A percentile compares a stretch with the other conserved stretches of the same genome.
These are phyloP conservation scores for Limnephilus rhombicus DNA, from an alignment of 2,888 invertebrate genomes.

Conservation along the genomic window DNA sequence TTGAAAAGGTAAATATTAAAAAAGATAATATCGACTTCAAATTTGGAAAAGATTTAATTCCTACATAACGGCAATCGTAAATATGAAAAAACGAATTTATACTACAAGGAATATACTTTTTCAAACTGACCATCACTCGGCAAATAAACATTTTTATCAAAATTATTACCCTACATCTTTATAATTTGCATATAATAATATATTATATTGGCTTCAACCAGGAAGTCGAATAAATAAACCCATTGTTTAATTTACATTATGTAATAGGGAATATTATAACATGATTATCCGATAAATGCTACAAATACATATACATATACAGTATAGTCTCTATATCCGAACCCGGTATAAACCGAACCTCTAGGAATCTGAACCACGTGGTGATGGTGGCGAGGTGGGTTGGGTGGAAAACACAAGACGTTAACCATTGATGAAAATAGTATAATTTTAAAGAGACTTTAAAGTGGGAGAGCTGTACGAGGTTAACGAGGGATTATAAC, in stretches of 20 bases:
- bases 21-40: not conserved
- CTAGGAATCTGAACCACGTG: too few species aligned
- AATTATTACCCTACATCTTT: not conserved
- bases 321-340: too few species aligned
- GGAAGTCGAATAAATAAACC: conserved; percentile 12
- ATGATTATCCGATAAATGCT: not conserved
- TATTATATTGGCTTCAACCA: conserved; percentile 7
- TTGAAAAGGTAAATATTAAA: not conserved
- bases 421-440: too few species aligned
- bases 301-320: not conserved
- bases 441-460: too few species aligned
- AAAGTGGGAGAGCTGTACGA: too few species aligned
- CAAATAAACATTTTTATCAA: not conserved
- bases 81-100: not conserved
- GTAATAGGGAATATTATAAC: not conserved
- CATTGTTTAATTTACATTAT: not conserved
- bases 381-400: too few species aligned
- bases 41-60: not conserved
- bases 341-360: too few species aligned
- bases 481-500: too few species aligned
- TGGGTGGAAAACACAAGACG: too few species aligned
- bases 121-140: not conserved
- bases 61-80: not conserved
- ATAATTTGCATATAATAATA: not conserved
- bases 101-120: not conserved